Evolutionary conservation across 2,888 invertebrate genomes (phyloP).

Genomic region (Idaea dimidiata): DNA sequence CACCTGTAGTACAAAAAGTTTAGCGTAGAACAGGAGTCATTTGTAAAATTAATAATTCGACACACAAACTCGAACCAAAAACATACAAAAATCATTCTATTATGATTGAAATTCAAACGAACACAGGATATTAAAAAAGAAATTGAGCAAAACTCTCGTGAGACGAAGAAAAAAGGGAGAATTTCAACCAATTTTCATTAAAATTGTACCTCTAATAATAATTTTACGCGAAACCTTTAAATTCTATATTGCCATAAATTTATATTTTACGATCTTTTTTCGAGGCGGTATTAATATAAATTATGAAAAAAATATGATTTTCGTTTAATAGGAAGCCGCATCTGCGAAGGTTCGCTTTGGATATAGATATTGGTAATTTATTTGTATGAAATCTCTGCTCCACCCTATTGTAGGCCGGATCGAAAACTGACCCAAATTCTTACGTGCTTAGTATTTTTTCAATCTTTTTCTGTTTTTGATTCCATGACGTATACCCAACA

Average conservation of each 20-base stretch:
- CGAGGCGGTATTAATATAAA: slow-evolving; percentile 5
- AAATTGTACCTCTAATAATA: slow-evolving; percentile 24
- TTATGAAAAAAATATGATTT: neutral
- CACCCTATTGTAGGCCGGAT: neutral
- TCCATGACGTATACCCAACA: neutral
- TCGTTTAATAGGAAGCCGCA: slow-evolving; percentile 1
- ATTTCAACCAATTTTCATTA: slow-evolving; percentile 18
- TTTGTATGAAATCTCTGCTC: neutral
- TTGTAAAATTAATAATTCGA: neutral
- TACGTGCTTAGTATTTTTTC: neutral
- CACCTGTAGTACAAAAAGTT: no score
- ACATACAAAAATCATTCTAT: neutral
- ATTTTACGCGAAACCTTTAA: slow-evolving; percentile 26
- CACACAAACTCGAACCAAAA: neutral
- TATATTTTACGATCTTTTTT: slow-evolving; percentile 25
- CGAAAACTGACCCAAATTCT: neutral
- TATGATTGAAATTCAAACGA: slow-evolving; percentile 8
- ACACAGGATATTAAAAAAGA: neutral
- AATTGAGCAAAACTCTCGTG: neutral
- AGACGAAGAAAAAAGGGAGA: slow-evolving; percentile 1
- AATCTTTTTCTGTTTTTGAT: neutral
- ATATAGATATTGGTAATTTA: neutral
- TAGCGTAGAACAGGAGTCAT: neutral
- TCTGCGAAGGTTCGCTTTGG: neutral
- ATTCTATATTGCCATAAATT: slow-evolving; percentile 26